phyloP scores from a whole-genome alignment of 1,140 invertebrate genomes.

The Neotoxoptera formosana region DNA sequence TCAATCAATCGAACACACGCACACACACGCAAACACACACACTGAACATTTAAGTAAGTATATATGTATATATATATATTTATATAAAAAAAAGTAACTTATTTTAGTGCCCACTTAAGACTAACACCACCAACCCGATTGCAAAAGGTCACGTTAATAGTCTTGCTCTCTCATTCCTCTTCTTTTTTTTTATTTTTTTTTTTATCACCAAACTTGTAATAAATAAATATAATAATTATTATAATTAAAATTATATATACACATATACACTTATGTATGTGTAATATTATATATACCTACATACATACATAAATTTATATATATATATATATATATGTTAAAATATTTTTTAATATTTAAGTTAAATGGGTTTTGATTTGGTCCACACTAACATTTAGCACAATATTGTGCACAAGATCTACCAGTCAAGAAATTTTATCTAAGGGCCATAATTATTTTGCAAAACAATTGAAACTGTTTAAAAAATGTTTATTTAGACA shows the following conservation, averaged over 20 bases:
- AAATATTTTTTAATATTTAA: conserved; percentile 19
- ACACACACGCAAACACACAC: conserved; percentile 37
- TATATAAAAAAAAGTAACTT: background rate
- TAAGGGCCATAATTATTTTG: background rate
- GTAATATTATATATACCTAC: conserved; percentile 2
- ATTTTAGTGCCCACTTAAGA: conserved; percentile 58
- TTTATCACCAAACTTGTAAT: conserved; percentile 3
- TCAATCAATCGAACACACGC: conserved; percentile 62
- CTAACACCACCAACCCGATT: conserved; percentile 36
- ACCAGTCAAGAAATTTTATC: conserved; percentile 1
- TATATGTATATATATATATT: conserved; percentile 37
- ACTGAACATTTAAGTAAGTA: conserved; percentile 42
- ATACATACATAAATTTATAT: conserved; percentile 19
- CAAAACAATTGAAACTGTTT: background rate
- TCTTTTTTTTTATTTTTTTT: background rate
- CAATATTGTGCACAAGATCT: conserved; percentile 42
- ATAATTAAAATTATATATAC: background rate
- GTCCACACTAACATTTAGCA: conserved; percentile 56
- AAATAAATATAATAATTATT: background rate
- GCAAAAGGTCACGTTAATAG: conserved; percentile 16
- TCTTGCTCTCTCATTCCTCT: conserved; percentile 44
- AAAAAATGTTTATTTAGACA: conserved; percentile 44
- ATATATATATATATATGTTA: conserved; percentile 20
- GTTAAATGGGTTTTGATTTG: conserved; percentile 57
- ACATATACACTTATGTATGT: conserved; percentile 6